Percentiles rank a stretch among this genome's conserved stretches.
Evolutionary conservation across 2,113 vertebrate species (phyloP).

Genomic region (Pontoporia blainvillei): DNA sequence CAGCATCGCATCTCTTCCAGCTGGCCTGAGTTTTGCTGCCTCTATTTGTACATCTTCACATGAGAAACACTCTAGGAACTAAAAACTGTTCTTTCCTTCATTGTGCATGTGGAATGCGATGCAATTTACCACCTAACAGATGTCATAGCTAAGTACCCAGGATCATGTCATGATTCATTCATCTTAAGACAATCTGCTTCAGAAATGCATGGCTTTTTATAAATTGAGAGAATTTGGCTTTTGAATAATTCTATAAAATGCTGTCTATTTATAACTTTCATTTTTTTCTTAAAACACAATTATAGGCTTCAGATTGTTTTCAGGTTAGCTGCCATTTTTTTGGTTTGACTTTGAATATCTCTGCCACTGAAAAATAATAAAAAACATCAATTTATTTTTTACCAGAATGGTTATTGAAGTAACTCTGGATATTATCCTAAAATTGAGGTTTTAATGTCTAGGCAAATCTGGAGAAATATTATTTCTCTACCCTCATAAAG

Average conservation of each 20-base stretch:
- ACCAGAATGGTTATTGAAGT: neutral
- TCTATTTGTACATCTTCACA: conserved; percentile 64
- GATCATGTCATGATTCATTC: conserved; percentile 81
- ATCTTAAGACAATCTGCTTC: conserved; percentile 80
- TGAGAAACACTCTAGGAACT: conserved; percentile 69
- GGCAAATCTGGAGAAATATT: conserved; percentile 56
- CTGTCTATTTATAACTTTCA: conserved; percentile 56
- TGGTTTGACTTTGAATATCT: neutral
- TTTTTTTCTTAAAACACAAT: conserved; percentile 43
- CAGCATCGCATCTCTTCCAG: conserved; percentile 62
- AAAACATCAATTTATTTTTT: conserved; percentile 30
- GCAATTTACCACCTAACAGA: conserved; percentile 81
- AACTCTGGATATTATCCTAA: conserved; percentile 45
- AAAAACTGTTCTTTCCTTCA: conserved; percentile 73
- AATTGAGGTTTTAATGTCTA: conserved; percentile 49
- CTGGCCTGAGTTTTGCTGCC: conserved; percentile 59
- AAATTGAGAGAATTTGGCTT: conserved; percentile 54
- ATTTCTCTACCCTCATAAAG: conserved; percentile 47
- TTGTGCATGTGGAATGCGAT: conserved; percentile 74
- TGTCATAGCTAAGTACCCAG: conserved; percentile 77
- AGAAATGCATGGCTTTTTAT: conserved; percentile 64
- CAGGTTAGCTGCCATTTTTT: neutral
- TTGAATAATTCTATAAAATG: conserved; percentile 49
- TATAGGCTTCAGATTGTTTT: conserved; percentile 22
- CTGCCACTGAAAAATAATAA: neutral